Percentiles rank a stretch among this genome's conserved stretches.
These are phyloP conservation scores for Oryctes rhinoceros DNA, from an alignment of 1,140 invertebrate species.

Conservation along the genomic window DNA sequence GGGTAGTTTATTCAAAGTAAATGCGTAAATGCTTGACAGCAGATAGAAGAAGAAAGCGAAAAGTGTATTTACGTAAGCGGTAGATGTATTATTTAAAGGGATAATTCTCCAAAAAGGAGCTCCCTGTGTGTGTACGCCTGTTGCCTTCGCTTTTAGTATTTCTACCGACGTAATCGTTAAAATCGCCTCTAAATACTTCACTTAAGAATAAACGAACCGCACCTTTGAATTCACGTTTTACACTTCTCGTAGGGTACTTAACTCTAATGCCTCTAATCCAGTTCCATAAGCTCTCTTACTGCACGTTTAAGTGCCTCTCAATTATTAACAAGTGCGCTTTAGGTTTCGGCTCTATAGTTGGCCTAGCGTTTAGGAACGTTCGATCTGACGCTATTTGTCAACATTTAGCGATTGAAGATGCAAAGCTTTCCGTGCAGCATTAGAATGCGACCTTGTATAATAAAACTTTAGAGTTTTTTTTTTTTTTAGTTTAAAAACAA, in stretches of 20 bases:
- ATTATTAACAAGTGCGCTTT: constrained; percentile 49
- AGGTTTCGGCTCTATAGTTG: constrained; percentile 28
- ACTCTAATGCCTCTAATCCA: constrained; percentile 49
- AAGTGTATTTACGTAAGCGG: constrained; percentile 29
- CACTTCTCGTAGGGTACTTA: constrained; percentile 50
- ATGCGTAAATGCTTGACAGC: not conserved
- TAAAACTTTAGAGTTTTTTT: too few species aligned
- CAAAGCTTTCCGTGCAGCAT: constrained; percentile 16
- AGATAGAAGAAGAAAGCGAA: not conserved
- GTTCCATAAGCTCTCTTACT: constrained; percentile 49
- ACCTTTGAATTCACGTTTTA: constrained; percentile 50
- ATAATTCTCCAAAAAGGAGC: constrained; percentile 26
- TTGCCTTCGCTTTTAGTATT: constrained; percentile 3
- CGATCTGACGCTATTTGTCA: constrained; percentile 49
- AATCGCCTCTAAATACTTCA: constrained; percentile 38
- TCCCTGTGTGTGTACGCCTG: constrained; percentile 6
- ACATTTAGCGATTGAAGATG: constrained; percentile 48
- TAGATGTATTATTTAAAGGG: constrained; percentile 8
- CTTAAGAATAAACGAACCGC: constrained; percentile 39
- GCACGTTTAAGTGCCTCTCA: constrained; percentile 52
- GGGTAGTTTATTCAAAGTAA: not conserved
- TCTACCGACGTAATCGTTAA: constrained; percentile 38
- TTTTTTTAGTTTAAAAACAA: too few species aligned
- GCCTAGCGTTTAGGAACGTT: not conserved
- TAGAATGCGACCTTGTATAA: constrained; percentile 30